Conservation (phyloP, 2,888 invertebrate genomes). For the Boloria euphrosyne region DNA sequence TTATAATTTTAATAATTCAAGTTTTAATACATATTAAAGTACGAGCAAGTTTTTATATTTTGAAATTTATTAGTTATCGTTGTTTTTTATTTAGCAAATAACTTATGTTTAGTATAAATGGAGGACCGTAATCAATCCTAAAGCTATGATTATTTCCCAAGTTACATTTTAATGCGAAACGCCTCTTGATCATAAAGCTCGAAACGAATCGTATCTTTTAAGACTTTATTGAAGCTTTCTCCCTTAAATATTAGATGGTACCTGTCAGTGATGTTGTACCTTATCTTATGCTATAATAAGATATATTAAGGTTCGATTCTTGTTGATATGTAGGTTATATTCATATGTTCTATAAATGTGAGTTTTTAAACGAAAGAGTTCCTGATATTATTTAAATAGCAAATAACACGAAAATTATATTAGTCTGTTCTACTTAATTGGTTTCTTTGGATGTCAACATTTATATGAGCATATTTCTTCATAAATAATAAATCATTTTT, state of each 20-base stretch:
- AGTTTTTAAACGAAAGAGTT: background rate
- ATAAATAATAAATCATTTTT: background rate
- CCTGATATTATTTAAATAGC: background rate
- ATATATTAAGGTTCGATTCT: background rate
- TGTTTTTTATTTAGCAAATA: too few species aligned
- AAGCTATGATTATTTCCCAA: conserved; percentile 11
- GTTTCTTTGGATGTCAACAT: too few species aligned
- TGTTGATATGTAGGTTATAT: background rate
- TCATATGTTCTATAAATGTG: too few species aligned
- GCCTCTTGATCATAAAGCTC: conserved; percentile 40
- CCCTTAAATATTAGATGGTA: conserved; percentile 16
- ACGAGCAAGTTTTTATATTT: too few species aligned
- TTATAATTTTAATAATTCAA: too few species aligned
- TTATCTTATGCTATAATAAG: background rate
- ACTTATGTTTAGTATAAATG: background rate
- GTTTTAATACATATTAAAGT: too few species aligned
- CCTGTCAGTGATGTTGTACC: background rate
- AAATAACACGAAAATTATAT: too few species aligned
- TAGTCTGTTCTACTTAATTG: too few species aligned
- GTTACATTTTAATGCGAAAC: conserved; percentile 5
- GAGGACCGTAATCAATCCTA: background rate
- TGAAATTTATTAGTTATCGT: too few species aligned
- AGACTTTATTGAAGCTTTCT: conserved; percentile 45
- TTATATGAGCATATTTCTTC: too few species aligned
- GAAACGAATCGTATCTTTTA: conserved; percentile 42